Percentiles rank a stretch among this genome's conserved stretches.
Evolutionary conservation across 2,113 vertebrate genomes (phyloP).

Genomic region (Ailurus styani): DNA sequence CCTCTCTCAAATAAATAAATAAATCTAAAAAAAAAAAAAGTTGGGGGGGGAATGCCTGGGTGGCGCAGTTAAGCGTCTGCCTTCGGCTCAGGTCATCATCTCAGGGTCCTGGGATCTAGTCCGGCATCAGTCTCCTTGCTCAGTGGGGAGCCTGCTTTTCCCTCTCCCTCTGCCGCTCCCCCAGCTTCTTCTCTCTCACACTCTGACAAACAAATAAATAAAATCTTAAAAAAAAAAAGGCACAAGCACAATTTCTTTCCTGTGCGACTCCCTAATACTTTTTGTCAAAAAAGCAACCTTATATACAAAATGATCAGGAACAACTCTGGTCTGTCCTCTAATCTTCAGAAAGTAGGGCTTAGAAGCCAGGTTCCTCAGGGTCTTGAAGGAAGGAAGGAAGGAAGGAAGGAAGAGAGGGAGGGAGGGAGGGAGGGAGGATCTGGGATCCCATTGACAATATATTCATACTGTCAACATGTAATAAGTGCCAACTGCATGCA

Average conservation of each 20-base stretch:
- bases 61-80: background rate
- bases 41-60: background rate
- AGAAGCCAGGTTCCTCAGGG: too few species aligned
- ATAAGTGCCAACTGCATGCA: background rate
- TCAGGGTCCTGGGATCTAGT: too few species aligned
- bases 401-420: too few species aligned
- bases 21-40: background rate
- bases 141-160: too few species aligned
- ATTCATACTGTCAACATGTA: background rate
- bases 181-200: too few species aligned
- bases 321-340: background rate
- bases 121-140: accelerated
- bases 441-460: background rate
- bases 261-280: background rate
- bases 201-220: background rate
- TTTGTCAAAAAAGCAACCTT: background rate
- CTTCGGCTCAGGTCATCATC: background rate
- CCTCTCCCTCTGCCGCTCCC: too few species aligned
- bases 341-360: background rate
- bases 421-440: too few species aligned
- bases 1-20: background rate
- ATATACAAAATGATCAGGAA: background rate
- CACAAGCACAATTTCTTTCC: background rate
- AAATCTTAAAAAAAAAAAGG: background rate
- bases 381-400: background rate